Evolutionary conservation across 1,140 invertebrate genomes (phyloP).

Genomic region (Zaprionus ornatus): DNA sequence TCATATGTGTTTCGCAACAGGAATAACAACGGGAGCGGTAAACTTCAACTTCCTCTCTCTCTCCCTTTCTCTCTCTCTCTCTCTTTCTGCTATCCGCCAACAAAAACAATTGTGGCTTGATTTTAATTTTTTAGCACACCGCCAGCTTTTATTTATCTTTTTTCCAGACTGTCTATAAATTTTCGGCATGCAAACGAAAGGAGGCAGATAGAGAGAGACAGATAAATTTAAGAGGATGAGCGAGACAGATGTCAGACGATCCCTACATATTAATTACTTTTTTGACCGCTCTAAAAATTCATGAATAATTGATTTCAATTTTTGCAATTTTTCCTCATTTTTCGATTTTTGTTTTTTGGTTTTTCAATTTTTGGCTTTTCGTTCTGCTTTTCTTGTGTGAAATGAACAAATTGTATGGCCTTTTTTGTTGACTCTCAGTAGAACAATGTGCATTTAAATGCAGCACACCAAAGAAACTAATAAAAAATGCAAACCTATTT

Average conservation of each 20-base stretch:
- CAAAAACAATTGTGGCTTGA: constrained; percentile 44
- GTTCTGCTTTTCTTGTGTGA: not conserved
- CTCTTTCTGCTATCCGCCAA: not conserved
- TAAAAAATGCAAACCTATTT: constrained; percentile 43
- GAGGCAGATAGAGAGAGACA: not conserved
- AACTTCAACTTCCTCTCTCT: not conserved
- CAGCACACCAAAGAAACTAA: constrained; percentile 32
- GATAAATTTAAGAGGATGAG: not conserved
- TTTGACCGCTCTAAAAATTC: constrained; percentile 61
- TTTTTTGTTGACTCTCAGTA: not conserved
- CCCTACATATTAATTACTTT: constrained; percentile 65
- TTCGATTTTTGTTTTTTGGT: constrained; percentile 2
- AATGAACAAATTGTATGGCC: constrained; percentile 9
- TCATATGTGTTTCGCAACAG: constrained; percentile 7
- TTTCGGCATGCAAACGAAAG: constrained; percentile 29
- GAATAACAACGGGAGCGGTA: not conserved
- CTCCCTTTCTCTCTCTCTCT: not conserved
- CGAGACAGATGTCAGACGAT: constrained; percentile 29
- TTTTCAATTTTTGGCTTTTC: constrained; percentile 20
- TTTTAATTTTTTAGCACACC: constrained; percentile 53
- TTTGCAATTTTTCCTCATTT: constrained; percentile 31
- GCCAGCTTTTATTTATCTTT: constrained; percentile 52
- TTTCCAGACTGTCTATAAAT: constrained; percentile 52
- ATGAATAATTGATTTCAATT: constrained; percentile 64
- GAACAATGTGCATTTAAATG: constrained; percentile 50